These are phyloP conservation scores for Pelvicachromis taeniatus DNA, from an alignment of 2,113 vertebrate species.

Conservation along the genomic window DNA sequence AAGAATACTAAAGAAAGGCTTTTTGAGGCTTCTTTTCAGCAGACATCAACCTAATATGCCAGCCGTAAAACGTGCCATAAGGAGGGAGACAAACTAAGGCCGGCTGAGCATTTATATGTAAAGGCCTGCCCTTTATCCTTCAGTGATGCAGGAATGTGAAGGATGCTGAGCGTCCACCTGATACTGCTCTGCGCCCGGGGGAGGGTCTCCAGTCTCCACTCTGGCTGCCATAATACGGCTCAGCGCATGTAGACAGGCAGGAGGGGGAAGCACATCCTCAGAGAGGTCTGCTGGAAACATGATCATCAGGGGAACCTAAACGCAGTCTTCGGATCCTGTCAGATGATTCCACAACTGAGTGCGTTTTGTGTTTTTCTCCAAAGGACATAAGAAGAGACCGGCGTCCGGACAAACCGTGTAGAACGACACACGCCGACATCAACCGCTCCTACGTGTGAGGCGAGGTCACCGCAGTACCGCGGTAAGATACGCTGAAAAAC, in stretches of 20 bases:
- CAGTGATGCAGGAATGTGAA: constrained; percentile 56
- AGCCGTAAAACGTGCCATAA: neutral
- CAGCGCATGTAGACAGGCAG: constrained; percentile 4
- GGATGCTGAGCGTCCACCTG: constrained; percentile 64
- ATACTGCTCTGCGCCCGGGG: constrained; percentile 53
- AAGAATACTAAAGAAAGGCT: neutral
- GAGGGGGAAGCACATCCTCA: constrained; percentile 37
- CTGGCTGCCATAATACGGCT: constrained; percentile 51
- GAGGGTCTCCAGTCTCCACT: constrained; percentile 55
- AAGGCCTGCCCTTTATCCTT: constrained; percentile 19
- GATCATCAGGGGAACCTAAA: constrained; percentile 11
- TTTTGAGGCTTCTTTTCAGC: neutral
- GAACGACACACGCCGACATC: neutral
- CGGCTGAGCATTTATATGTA: neutral
- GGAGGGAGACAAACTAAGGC: neutral
- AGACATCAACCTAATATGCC: constrained; percentile 33
- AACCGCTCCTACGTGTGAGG: constrained; percentile 16
- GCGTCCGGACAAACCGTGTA: neutral
- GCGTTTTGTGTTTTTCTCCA: neutral
- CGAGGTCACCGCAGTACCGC: constrained; percentile 40
- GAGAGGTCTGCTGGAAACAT: constrained; percentile 23
- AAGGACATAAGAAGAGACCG: neutral
- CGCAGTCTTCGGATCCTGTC: constrained; percentile 1
- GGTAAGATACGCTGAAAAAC: constrained; percentile 44
- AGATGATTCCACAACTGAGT: neutral